Evolutionary conservation across 2,797 vertebrate species (phyloP), one percentile per base, ranked within the genome.

Genomic region (Malacoraja senta): DNA sequence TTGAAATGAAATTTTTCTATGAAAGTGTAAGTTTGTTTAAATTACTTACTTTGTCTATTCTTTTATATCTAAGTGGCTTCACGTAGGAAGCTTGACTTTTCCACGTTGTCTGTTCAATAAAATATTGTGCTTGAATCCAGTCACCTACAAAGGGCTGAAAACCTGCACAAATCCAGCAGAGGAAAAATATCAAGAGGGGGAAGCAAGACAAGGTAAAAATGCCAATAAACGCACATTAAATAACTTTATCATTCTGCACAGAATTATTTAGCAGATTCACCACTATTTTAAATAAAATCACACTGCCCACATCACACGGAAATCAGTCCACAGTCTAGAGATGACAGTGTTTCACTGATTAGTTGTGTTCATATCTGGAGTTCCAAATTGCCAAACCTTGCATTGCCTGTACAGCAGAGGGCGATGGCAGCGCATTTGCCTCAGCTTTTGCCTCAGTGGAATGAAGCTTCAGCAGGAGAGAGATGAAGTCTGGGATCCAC

Each of bases 71-170:
- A 94, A 99, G 96, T 0, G 98, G 99, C 32, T 95, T 96, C 93
- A 99, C 97, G 35, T 95, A 97, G 81, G 96, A 94, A 93, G 98
- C 98, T 95, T 98, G 96, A 61, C 97, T 98, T 95, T 94, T 97
- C 97, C 97, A 98, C 0, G 97, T 95, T n/a, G 94, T 94, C 0
- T 96, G 96, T 93, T 96, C 97, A 94, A 99, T 95, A 83, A 96
- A 96, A 94, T 99, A 99, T 93, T 98, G 96, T 0, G 97, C 98
- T 96, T 98, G 96, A 76, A 99, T 98, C 98, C 98, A 99, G 95
- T 99, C 99, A 93, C 98, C 99, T 95, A 97, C 97, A 95, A 95
- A 97, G 79, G 98, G 98, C 93, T 95, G 91, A 93, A 97, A 99
- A 94, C 97, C 98, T 99, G 61, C 91, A 8, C 74, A 94, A 53